Evolutionary conservation across 2,113 vertebrate genomes (phyloP), one percentile per base, ranked within the genome.

Genomic region (Limanda limanda): DNA sequence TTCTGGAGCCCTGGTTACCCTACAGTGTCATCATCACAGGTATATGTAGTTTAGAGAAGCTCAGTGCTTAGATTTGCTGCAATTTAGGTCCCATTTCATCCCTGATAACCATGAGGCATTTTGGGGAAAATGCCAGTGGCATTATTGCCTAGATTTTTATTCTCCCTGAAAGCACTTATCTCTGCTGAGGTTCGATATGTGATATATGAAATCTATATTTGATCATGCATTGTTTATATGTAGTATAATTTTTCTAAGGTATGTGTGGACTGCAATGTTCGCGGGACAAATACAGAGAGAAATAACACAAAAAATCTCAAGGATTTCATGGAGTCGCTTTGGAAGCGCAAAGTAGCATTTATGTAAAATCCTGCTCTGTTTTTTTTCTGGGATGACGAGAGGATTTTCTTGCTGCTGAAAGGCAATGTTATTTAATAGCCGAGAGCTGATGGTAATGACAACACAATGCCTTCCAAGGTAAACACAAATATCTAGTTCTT

Each of bases 361-460:
- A 79, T 54, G 51, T 20, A 57, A 82, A 81, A 77, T 79, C 75
- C 68, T 67, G 25, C 68, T 81, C 45, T 61, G 21, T 63, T 73
- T 42, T 11, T 73, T 73, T 63, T 76, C 47, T 7, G 45, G 65
- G 47, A 74, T 76, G 65, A 80, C 73, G 8, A 52, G 75, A 79
- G 88, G 86, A 86, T 83, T 92, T 90, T 63, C 42, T 81, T 12
- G 47, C 11, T 12, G 20, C 68, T 76, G 31, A 57, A 88, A 81
- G 47, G 37, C 45, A 86, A 67, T 76, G 68, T 74, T 92, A 88
- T 92, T 84, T 91, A 88, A 86, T 84, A 81, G 82, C 84, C 78
- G 77, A 87, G 59, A 71, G 76, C 88, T 89, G 79, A 87, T 68
- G 45, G 81, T 74, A 86, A 90, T 89, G 78, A 74, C 77, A 91